A percentile compares a stretch with the other conserved stretches of the same genome.
These are phyloP conservation scores for Triplophysa rosa DNA, from an alignment of 2,113 vertebrate genomes.

Conservation along the genomic window DNA sequence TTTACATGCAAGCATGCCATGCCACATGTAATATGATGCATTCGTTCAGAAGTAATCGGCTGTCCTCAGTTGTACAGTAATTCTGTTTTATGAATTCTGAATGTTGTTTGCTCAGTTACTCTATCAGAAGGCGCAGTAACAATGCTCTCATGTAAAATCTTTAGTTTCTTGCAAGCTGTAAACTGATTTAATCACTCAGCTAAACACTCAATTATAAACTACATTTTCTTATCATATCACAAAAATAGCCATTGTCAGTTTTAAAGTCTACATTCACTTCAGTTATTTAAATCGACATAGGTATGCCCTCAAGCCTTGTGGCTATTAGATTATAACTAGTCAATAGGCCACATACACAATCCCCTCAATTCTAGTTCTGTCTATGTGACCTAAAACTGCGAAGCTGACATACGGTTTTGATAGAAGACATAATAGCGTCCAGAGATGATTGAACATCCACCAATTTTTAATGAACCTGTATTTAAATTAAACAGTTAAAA, in stretches of 20 bases:
- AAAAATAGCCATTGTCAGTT: not conserved
- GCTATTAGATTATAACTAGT: not conserved
- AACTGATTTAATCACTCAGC: not conserved
- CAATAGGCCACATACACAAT: not conserved
- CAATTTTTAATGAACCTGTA: too few species aligned
- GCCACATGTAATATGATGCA: conserved; percentile 45
- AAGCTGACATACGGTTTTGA: too few species aligned
- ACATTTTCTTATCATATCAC: not conserved
- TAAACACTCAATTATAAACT: not conserved
- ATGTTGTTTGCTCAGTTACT: not conserved
- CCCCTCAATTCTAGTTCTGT: too few species aligned
- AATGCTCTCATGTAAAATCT: not conserved
- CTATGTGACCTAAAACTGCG: too few species aligned
- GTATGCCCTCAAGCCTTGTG: not conserved
- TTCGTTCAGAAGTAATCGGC: conserved; percentile 7
- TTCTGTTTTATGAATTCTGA: not conserved
- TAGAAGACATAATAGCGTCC: too few species aligned
- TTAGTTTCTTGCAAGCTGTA: not conserved
- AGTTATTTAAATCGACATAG: not conserved
- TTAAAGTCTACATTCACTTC: not conserved
- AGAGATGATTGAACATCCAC: too few species aligned
- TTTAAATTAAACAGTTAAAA: too few species aligned
- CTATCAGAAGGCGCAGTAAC: not conserved
- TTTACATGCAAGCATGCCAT: conserved; percentile 56
- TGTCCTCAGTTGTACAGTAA: not conserved